These are phyloP conservation scores for Perognathus longimembris DNA, from an alignment of 2,113 vertebrate genomes.

Conservation along the genomic window DNA sequence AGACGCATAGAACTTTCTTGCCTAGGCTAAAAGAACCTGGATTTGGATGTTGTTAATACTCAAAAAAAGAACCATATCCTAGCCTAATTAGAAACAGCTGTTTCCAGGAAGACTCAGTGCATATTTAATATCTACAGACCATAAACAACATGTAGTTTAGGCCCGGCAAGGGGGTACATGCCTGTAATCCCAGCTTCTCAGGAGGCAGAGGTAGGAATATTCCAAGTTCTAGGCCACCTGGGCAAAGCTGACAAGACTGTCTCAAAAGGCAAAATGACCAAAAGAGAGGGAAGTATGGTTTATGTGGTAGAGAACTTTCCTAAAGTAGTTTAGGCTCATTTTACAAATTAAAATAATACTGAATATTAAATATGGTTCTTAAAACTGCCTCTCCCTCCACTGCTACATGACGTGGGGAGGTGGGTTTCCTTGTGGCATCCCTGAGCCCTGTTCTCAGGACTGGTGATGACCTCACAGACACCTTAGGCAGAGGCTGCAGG, in stretches of 20 bases:
- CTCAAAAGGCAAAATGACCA: no score
- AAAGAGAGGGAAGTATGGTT: no score
- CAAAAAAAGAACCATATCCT: neutral
- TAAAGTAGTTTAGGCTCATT: neutral
- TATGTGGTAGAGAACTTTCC: no score
- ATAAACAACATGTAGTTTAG: neutral
- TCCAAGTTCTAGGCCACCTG: no score
- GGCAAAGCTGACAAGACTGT: no score
- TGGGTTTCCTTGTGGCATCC: neutral
- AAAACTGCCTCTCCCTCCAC: neutral
- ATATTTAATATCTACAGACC: neutral
- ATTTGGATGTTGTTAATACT: neutral
- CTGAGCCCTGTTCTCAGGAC: neutral
- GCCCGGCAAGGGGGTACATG: neutral
- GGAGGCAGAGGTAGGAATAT: no score
- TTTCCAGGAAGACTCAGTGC: neutral
- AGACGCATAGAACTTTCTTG: neutral
- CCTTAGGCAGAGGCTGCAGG: fast-evolving
- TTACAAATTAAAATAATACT: neutral
- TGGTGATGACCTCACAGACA: neutral
- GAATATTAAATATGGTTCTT: neutral
- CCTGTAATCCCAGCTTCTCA: no score
- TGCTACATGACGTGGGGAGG: neutral
- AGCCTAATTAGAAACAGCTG: neutral
- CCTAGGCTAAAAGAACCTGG: neutral